Conservation (phyloP, 2,888 invertebrate species). For the Drosophila mulleri region DNA sequence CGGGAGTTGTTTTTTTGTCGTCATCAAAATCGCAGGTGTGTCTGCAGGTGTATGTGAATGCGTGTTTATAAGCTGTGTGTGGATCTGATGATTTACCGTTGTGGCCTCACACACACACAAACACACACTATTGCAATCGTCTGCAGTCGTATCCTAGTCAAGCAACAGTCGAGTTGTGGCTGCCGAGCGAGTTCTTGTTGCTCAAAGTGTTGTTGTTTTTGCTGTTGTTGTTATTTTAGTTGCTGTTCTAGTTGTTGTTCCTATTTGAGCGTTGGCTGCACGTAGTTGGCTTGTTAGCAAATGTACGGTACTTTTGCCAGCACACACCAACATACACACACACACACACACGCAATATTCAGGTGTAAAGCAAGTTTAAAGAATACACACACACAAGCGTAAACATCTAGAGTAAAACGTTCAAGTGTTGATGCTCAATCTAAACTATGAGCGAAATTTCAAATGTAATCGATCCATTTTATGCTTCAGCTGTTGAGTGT, state of each 20-base stretch:
- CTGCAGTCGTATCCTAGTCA: slow-evolving; percentile 40
- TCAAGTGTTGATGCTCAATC: slow-evolving; percentile 47
- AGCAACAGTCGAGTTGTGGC: slow-evolving; percentile 44
- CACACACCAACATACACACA: slow-evolving; percentile 25
- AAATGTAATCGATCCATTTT: slow-evolving; percentile 9
- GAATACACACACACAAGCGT: slow-evolving; percentile 1
- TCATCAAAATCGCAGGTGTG: slow-evolving; percentile 58
- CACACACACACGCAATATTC: neutral
- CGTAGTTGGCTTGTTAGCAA: slow-evolving; percentile 79
- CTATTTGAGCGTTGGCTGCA: slow-evolving; percentile 71
- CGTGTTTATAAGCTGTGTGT: slow-evolving; percentile 9
- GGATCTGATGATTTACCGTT: slow-evolving; percentile 72
- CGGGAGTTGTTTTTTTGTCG: slow-evolving; percentile 51
- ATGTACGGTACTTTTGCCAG: slow-evolving; percentile 67
- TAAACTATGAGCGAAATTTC: slow-evolving; percentile 25
- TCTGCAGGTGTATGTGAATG: slow-evolving; percentile 20
- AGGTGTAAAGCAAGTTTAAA: neutral
- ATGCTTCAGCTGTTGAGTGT: slow-evolving; percentile 1
- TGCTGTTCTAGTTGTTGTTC: slow-evolving; percentile 49
- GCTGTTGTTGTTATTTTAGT: slow-evolving; percentile 16
- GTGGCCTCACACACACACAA: slow-evolving; percentile 58
- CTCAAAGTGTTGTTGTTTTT: slow-evolving; percentile 16
- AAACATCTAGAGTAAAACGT: slow-evolving; percentile 42
- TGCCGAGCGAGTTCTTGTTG: slow-evolving; percentile 47
- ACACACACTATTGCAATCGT: slow-evolving; percentile 14